Conservation (phyloP, 2,888 invertebrate genomes). For the Venusia cambrica region DNA sequence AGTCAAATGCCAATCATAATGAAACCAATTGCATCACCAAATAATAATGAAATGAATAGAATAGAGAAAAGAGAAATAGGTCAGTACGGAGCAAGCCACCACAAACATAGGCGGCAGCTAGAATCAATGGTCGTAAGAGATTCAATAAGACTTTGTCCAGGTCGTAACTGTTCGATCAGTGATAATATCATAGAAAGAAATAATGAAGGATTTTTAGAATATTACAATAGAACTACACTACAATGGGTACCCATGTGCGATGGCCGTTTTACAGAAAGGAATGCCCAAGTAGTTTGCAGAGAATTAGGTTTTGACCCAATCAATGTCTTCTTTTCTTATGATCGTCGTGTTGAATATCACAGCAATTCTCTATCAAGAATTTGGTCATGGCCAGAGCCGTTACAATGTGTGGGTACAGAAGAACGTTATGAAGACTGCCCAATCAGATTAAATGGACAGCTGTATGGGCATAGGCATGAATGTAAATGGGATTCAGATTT, state of each 20-base stretch:
- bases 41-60: conserved; percentile 57
- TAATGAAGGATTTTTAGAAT: conserved; percentile 94
- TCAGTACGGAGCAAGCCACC: conserved; percentile 53
- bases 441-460: conserved; percentile 93
- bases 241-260: conserved; percentile 99
- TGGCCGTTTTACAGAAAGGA: conserved; percentile 95
- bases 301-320: conserved; percentile 94
- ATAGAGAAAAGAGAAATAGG: conserved; percentile 62
- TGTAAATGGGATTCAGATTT: conserved; percentile 95
- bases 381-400: conserved; percentile 97
- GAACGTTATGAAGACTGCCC: conserved; percentile 90
- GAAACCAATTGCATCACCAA: conserved; percentile 79
- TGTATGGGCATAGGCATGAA: conserved; percentile 90
- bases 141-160: conserved; percentile 89
- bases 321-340: conserved; percentile 93
- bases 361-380: conserved; percentile 92
- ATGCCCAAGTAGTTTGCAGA: conserved; percentile 97
- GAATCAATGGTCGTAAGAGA: conserved; percentile 80
- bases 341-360: conserved; percentile 92
- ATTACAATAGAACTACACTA: conserved; percentile 95
- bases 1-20: conserved; percentile 88
- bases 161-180: conserved; percentile 83
- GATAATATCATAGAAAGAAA: conserved; percentile 73
- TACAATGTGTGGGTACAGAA: conserved; percentile 91
- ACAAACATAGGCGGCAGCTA: conserved; percentile 73